Base-by-base conservation (phyloP, 2,113 vertebrate genomes). In the Lutjanus erythropterus region DNA sequence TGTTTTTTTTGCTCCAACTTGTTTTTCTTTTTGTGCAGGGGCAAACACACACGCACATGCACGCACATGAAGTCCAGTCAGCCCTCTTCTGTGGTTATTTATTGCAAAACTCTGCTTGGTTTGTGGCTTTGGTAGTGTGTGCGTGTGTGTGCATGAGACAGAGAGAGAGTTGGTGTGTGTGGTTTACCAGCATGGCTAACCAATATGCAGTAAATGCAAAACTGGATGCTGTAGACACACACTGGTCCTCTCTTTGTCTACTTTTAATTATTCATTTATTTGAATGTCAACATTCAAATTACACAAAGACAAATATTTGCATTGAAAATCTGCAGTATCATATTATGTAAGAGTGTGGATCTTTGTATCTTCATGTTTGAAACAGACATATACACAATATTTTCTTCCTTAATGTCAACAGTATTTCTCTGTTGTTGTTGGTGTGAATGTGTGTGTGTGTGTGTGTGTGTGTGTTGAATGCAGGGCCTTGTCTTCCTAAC, bases 81-180 rank as follows among this genome's bases (percentile, higher is more conserved):
- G n/a, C 5, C 39, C 47, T 79, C 76, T 77, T n/a, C 77, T 83
- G 74, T 78, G 80, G 74, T 71, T 72, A 71, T 59, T 71, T 83
- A 60, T 71, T 83, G 73, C 31, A 46, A 66, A 77, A 64, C 25
- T 53, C 65, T 67, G 66, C 39, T 80, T 33, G 29, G 66, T 60
- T 71, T 80, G 72, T 66, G 83, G 66, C 71, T 85, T 80, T 58
- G 29, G 42, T 77, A 41, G 41, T 37, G 70, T 71, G 39, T 41
- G 23, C 3, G 33, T 67, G 74, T 19, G 39, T 33, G 39, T 49
- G 42, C 11, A 31, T 52, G 42, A 42, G 8, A 53, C 12, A 66
- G 33, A 69, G 23, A 75, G 25, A 61, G 37, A 16, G 12, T 8
- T 41, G 42, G 31, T 66, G 64, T 77, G 80, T 84, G 72, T 47